Percentiles rank a stretch among this genome's conserved stretches.
Conservation (phyloP, 1,140 invertebrate genomes). For the Gyrodactylus bullatarudis region DNA sequence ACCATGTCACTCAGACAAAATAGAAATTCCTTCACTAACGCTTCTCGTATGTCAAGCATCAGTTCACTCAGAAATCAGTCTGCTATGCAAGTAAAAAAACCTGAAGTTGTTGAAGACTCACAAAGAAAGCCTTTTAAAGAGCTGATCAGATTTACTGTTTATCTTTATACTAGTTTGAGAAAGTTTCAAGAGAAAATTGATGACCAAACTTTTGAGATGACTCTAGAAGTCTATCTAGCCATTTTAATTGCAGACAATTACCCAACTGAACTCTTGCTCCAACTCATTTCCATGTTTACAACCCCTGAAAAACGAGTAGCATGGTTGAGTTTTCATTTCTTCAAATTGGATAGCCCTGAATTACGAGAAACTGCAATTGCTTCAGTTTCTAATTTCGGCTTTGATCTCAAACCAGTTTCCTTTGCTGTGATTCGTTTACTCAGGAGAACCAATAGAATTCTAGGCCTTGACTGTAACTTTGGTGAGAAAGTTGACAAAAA, state of each 20-base stretch:
- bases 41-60: background rate
- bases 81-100: background rate
- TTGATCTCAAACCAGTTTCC: background rate
- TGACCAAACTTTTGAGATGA: background rate
- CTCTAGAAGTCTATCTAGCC: background rate
- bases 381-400: background rate
- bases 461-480: background rate
- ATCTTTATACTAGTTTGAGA: background rate
- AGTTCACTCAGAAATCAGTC: too few relatives aligned
- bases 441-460: background rate
- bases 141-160: background rate
- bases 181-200: background rate
- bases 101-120: background rate
- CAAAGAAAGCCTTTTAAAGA: background rate
- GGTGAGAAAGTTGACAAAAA: background rate
- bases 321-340: background rate
- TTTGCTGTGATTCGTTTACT: background rate
- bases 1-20: background rate
- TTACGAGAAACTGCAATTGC: background rate
- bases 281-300: background rate
- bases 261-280: background rate
- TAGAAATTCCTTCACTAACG: background rate
- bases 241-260: background rate
- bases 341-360: background rate
- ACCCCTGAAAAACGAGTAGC: background rate